Conservation (phyloP, 2,888 invertebrate species). For the Xestoiulus laeticollis region DNA sequence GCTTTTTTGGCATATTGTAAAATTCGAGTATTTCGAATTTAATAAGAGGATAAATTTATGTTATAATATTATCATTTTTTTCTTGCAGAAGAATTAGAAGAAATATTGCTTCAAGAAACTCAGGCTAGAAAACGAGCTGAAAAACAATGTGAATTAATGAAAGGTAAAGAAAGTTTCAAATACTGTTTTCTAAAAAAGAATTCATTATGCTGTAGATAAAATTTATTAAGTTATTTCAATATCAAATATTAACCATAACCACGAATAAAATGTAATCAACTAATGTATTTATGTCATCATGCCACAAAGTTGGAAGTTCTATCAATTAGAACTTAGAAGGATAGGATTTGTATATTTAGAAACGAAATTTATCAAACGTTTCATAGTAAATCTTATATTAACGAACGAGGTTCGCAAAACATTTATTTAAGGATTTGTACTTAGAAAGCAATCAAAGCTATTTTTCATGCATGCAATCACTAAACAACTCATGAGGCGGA, state of each 20-base stretch:
- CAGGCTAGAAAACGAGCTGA: slow-evolving; percentile 61
- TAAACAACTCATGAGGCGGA: slow-evolving; percentile 2
- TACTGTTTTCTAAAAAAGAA: no score
- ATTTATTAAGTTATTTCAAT: no score
- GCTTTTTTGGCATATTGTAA: no score
- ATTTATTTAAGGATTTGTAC: slow-evolving; percentile 14
- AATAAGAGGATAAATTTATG: no score
- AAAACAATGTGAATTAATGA: slow-evolving; percentile 61
- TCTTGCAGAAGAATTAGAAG: slow-evolving; percentile 61
- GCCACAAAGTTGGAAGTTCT: not conserved
- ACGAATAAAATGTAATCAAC: no score
- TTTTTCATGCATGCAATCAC: slow-evolving; percentile 26
- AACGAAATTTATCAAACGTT: not conserved
- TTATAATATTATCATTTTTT: not conserved
- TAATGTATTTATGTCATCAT: no score
- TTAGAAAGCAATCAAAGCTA: slow-evolving; percentile 11
- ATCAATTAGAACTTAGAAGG: not conserved
- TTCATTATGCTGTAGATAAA: no score
- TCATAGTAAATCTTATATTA: not conserved
- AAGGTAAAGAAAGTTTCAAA: slow-evolving; percentile 59
- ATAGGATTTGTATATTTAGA: no score
- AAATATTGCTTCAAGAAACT: slow-evolving; percentile 61
- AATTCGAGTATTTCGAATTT: no score
- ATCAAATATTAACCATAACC: no score
- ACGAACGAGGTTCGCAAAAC: not conserved